Evolutionary conservation across 2,113 vertebrate genomes (phyloP).

Genomic region (Thryonomys swinderianus): DNA sequence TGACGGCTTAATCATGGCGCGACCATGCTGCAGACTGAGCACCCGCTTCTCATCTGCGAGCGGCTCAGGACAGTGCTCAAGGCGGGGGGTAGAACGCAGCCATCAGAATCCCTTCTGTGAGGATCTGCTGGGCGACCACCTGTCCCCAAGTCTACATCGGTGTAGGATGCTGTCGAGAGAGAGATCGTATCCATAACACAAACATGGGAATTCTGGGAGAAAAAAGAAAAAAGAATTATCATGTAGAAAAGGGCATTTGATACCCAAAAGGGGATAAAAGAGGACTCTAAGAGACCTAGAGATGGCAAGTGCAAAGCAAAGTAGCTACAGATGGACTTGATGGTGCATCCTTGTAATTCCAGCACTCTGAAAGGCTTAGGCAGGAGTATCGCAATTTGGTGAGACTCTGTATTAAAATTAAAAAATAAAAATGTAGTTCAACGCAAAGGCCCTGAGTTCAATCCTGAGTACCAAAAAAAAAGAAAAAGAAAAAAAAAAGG

Average conservation of each 20-base stretch:
- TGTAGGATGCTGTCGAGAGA: not conserved
- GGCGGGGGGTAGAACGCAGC: not conserved
- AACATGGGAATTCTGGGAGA: not conserved
- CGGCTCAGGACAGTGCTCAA: not conserved
- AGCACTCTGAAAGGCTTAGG: not conserved
- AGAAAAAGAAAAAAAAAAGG: too few relatives aligned
- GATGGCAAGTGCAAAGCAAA: not conserved
- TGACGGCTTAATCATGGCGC: not conserved
- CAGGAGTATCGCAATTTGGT: not conserved
- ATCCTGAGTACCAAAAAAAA: not conserved
- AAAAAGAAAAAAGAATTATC: not conserved
- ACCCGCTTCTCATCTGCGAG: not conserved
- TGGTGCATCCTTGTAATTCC: not conserved
- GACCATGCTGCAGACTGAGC: not conserved
- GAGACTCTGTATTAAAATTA: not conserved
- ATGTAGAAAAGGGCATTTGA: not conserved
- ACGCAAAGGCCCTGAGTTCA: not conserved
- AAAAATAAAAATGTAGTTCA: not conserved
- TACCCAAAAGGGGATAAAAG: not conserved
- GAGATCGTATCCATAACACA: not conserved
- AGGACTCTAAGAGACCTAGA: not conserved
- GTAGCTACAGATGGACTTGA: not conserved
- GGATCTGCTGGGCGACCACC: not conserved
- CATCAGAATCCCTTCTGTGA: not conserved
- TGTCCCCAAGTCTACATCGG: not conserved